phyloP scores from a whole-genome alignment of 2,888 invertebrate species.

The Xiphydria camelus region DNA sequence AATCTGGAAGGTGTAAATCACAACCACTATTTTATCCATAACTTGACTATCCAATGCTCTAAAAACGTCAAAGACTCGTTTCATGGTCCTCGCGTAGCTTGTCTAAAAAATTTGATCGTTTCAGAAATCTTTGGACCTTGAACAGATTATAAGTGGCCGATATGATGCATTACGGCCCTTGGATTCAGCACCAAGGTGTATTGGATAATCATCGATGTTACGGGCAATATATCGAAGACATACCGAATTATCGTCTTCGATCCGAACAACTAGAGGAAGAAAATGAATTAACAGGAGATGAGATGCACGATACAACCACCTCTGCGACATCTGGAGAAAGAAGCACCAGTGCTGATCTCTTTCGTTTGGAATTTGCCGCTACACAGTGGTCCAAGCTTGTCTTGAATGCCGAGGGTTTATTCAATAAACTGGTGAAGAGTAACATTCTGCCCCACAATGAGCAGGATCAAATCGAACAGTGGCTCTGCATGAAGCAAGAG shows the following conservation, averaged over 20 bases:
- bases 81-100: too few species aligned
- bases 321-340: constrained; percentile 50
- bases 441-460: constrained; percentile 73
- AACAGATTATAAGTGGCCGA: too few species aligned
- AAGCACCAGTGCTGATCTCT: constrained; percentile 59
- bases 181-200: constrained; percentile 32
- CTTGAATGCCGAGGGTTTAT: constrained; percentile 82
- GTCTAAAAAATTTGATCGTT: too few species aligned
- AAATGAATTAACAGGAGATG: constrained; percentile 47
- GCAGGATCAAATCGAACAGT: constrained; percentile 77
- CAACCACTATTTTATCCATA: too few species aligned
- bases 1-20: too few species aligned
- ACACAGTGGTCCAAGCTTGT: constrained; percentile 82
- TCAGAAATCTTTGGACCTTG: too few species aligned
- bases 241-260: constrained; percentile 23
- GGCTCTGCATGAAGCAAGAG: constrained; percentile 84
- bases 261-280: constrained; percentile 41
- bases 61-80: too few species aligned
- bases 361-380: constrained; percentile 81
- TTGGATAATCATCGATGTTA: constrained; percentile 39
- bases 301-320: constrained; percentile 46
- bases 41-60: too few species aligned
- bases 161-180: constrained; percentile 45
- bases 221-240: constrained; percentile 27
- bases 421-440: constrained; percentile 72